phyloP scores from a whole-genome alignment of 2,888 invertebrate species.

The Dryobota labecula region DNA sequence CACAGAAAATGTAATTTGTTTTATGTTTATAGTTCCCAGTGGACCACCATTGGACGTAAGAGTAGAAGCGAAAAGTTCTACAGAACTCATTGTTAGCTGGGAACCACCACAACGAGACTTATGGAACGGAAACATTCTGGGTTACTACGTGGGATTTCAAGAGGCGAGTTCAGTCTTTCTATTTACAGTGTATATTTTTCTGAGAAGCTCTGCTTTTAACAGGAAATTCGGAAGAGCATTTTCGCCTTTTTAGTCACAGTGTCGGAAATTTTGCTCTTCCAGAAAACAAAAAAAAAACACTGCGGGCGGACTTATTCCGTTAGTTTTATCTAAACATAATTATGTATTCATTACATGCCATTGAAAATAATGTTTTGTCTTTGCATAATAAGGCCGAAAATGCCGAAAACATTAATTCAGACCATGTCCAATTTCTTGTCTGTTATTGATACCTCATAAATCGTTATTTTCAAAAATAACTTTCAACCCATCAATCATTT shows the following conservation, averaged over 20 bases:
- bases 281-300: too few relatives aligned
- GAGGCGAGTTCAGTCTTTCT: slow-evolving; percentile 83
- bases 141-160: slow-evolving; percentile 96
- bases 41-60: slow-evolving; percentile 95
- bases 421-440: not conserved
- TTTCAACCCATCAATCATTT: not conserved
- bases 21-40: slow-evolving; percentile 91
- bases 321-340: not conserved
- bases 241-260: not conserved
- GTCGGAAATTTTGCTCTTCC: not conserved
- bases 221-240: not conserved
- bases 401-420: not conserved
- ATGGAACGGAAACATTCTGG: slow-evolving; percentile 96
- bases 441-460: not conserved
- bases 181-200: not conserved
- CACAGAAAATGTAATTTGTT: not conserved
- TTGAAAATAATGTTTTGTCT: not conserved
- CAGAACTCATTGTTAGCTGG: slow-evolving; percentile 96
- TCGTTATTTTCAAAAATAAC: not conserved
- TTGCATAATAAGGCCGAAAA: not conserved
- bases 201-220: not conserved
- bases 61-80: slow-evolving; percentile 96
- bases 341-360: not conserved
- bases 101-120: slow-evolving; percentile 96
- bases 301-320: not conserved